These are phyloP conservation scores for Dilophus febrilis DNA, from an alignment of 2,888 invertebrate genomes.

Conservation along the genomic window DNA sequence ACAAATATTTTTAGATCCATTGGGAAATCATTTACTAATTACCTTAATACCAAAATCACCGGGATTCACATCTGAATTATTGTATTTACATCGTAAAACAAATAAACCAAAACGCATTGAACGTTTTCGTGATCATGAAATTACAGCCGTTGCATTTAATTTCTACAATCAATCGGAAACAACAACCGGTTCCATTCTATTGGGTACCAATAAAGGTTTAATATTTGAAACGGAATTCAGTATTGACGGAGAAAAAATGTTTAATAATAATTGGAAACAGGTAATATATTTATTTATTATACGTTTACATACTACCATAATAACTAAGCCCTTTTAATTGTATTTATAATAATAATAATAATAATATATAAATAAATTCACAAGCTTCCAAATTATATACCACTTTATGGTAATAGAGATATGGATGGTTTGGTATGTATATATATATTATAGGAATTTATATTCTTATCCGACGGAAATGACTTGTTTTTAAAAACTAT, in stretches of 20 bases:
- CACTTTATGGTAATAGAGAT: conserved; percentile 54
- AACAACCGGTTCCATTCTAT: conserved; percentile 65
- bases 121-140: conserved; percentile 43
- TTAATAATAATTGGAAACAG: conserved; percentile 74
- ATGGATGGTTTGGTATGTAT: conserved; percentile 54
- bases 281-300: conserved; percentile 30
- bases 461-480: background rate
- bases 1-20: conserved; percentile 49
- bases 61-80: conserved; percentile 46
- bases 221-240: conserved; percentile 81
- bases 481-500: no score
- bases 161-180: conserved; percentile 47
- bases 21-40: conserved; percentile 70
- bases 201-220: conserved; percentile 79
- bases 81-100: conserved; percentile 63
- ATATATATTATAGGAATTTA: background rate
- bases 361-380: no score
- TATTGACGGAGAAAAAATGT: conserved; percentile 65
- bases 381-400: conserved; percentile 62
- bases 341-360: conserved; percentile 8
- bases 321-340: conserved; percentile 1
- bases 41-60: conserved; percentile 42
- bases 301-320: background rate
- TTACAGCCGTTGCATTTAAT: conserved; percentile 87
- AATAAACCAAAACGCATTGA: conserved; percentile 49